phyloP scores from a whole-genome alignment of 2,888 invertebrate genomes.

The Lapara coniferarum region DNA sequence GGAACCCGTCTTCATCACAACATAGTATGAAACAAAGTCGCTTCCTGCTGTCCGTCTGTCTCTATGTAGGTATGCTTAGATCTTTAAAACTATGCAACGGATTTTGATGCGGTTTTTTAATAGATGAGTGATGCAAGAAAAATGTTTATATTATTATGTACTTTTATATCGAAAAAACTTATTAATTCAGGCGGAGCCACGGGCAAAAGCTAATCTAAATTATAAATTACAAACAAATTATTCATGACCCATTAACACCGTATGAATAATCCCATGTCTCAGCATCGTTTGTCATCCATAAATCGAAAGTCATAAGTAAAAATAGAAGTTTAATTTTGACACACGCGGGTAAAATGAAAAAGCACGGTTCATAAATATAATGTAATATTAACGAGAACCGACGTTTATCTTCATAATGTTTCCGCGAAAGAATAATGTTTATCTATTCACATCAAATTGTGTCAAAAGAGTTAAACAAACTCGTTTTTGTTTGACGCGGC shows the following conservation, averaged over 20 bases:
- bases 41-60: no score
- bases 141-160: no score
- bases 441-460: slow-evolving; percentile 16
- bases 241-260: background rate
- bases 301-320: slow-evolving; percentile 9
- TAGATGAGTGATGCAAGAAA: no score
- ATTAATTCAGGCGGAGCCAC: no score
- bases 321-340: slow-evolving; percentile 19
- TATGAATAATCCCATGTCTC: background rate
- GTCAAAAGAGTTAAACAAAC: slow-evolving; percentile 23
- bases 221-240: background rate
- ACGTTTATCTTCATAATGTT: slow-evolving; percentile 19
- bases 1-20: no score
- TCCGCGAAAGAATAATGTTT: slow-evolving; percentile 23
- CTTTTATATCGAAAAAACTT: no score
- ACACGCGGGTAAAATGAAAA: slow-evolving; percentile 21
- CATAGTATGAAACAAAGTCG: no score
- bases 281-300: slow-evolving; percentile 12
- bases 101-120: no score
- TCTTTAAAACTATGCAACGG: no score
- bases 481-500: background rate
- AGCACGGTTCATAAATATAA: slow-evolving; percentile 10
- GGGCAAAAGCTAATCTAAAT: no score
- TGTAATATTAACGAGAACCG: slow-evolving; percentile 16
- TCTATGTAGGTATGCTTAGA: no score